Conservation (phyloP, 2,888 invertebrate species). For the Macrophya annulata region DNA sequence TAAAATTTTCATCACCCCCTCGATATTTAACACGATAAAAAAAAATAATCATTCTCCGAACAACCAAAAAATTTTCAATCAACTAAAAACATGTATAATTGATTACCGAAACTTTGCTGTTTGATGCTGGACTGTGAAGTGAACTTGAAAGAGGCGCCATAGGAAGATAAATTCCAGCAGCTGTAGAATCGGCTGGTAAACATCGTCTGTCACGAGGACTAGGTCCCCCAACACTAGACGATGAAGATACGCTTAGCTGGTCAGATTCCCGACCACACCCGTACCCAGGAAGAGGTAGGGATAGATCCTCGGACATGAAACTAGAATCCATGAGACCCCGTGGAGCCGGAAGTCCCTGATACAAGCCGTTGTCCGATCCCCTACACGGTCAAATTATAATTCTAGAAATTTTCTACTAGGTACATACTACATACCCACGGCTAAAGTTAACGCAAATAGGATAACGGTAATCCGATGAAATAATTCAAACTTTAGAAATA, state of each 20-base stretch:
- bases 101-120: constrained; percentile 85
- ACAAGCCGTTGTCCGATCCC: constrained; percentile 83
- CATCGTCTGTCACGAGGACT: constrained; percentile 79
- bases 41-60: neutral
- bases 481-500: neutral
- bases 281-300: constrained; percentile 78
- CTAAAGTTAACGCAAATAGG: neutral
- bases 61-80: neutral
- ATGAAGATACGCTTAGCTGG: constrained; percentile 84
- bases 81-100: constrained; percentile 70
- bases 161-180: constrained; percentile 82
- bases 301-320: constrained; percentile 82
- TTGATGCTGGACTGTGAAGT: constrained; percentile 82
- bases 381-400: constrained; percentile 78
- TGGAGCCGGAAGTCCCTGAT: constrained; percentile 82
- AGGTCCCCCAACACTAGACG: constrained; percentile 83
- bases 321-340: constrained; percentile 82
- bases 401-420: neutral
- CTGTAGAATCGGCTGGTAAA: constrained; percentile 79
- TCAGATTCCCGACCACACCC: constrained; percentile 82
- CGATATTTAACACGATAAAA: neutral
- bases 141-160: constrained; percentile 82
- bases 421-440: too few species aligned
- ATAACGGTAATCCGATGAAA: neutral
- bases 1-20: neutral